Base-by-base conservation (phyloP, 2,888 invertebrate genomes). In the Sepiola atlantica region DNA sequence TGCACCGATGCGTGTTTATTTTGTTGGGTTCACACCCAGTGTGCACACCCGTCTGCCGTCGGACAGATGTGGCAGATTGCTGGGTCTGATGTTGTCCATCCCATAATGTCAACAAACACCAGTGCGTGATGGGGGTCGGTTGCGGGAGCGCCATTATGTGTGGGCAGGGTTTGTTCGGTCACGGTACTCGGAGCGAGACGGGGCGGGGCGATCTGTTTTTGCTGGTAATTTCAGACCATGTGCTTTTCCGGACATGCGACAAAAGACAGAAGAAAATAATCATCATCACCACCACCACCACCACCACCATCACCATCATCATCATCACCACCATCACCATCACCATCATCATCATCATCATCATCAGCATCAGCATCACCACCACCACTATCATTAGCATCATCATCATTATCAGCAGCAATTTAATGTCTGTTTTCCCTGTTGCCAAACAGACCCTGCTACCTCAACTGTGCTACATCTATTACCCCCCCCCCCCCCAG, bases 51-150 rank as follows among this genome's bases (percentile, higher is more conserved):
- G 35, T 77, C 77, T 32, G 77, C 77, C 77, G n/a, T n/a, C 77
- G n/a, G 77, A n/a, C 77, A 77, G n/a, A 77, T 77, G 77, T 77
- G 77, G n/a, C 77, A 77, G 77, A n/a, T n/a, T 77, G 77, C n/a
- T 16, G 77, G 16, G n/a, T 77, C n/a, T 77, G n/a, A n/a, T 77
- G n/a, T n/a, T 77, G n/a, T 18, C 21, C n/a, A 16, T n/a, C n/a
- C n/a, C 16, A 77, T n/a, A 77, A 32, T 77, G 77, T 77, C 77
- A 77, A 77, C 77, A 77, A 77, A 77, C n/a, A 77, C n/a, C n/a
- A 32, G 77, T n/a, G 16, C 77, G n/a, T 77, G 77, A 77, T 32
- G 77, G n/a, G 0, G 10, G 6, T 10, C 24, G 91, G 32, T 8
- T 45, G 91, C 0, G 91, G 32, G 91, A 3, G 0, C 14, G 91